Conservation (phyloP, 23 tunicate genomes). For the Halocynthia aurantium region DNA sequence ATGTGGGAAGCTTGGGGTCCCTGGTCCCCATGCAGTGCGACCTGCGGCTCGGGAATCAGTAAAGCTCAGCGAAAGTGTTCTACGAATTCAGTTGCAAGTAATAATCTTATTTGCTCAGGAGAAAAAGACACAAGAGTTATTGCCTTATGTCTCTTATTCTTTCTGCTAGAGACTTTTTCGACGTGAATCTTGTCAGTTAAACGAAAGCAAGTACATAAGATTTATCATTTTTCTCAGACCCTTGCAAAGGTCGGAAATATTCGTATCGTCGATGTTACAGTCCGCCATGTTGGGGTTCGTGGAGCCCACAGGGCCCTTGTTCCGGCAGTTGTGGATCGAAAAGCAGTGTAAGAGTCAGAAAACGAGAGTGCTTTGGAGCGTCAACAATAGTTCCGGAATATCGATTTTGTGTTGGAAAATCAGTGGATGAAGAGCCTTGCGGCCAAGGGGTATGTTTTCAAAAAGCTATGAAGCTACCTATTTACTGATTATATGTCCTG, state of each 20-base stretch:
- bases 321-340: constrained; percentile 4
- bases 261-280: constrained; percentile 18
- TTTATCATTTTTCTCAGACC: not conserved
- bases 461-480: not conserved
- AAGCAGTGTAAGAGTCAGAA: not conserved
- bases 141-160: no score
- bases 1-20: constrained; percentile 31
- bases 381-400: constrained; percentile 13
- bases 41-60: constrained; percentile 30
- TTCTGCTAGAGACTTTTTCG: no score
- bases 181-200: no score
- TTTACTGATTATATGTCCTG: not conserved
- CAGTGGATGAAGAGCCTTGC: not conserved
- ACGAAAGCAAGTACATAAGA: no score
- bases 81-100: no score
- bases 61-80: constrained; percentile 11
- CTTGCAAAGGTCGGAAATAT: constrained; percentile 7
- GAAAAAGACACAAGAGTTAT: no score
- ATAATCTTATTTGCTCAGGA: no score
- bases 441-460: constrained; percentile 1
- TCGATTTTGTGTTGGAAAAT: constrained; percentile 5
- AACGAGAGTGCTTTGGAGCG: constrained; percentile 4
- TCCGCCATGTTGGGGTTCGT: constrained; percentile 17
- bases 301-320: not conserved
- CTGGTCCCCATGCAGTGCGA: constrained; percentile 29